Percentiles rank a stretch among this genome's conserved stretches.
phyloP scores from a whole-genome alignment of 2,888 invertebrate genomes.

The Adelphocoris suturalis region DNA sequence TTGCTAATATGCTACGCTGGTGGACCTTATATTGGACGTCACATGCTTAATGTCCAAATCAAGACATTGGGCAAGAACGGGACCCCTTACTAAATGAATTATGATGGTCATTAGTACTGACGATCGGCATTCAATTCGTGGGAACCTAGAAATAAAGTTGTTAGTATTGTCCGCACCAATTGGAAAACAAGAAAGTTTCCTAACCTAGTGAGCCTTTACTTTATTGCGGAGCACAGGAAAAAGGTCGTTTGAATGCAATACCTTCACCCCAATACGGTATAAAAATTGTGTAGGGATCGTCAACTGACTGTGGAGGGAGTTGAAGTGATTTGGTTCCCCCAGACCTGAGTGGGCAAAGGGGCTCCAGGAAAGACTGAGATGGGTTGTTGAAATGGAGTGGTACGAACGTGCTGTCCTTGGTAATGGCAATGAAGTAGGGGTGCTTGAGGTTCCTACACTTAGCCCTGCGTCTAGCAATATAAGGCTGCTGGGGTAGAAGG shows the following conservation, averaged over 20 bases:
- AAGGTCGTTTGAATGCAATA: conserved; percentile 56
- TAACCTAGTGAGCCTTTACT: background rate
- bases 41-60: too few relatives aligned
- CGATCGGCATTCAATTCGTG: background rate
- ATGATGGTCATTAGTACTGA: too few relatives aligned
- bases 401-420: conserved; percentile 64
- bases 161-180: background rate
- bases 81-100: too few relatives aligned
- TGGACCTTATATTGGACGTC: too few relatives aligned
- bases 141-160: background rate
- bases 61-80: too few relatives aligned
- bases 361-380: conserved; percentile 24
- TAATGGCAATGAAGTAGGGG: conserved; percentile 60
- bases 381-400: conserved; percentile 65
- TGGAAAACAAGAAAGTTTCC: conserved; percentile 13
- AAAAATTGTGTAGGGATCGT: conserved; percentile 50
- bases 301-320: background rate
- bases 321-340: conserved; percentile 52
- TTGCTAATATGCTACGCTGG: too few relatives aligned
- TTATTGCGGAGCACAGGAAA: background rate
- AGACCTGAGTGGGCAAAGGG: conserved; percentile 17
- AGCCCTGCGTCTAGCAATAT: conserved; percentile 52
- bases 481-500: background rate
- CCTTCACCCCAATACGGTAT: conserved; percentile 47
- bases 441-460: conserved; percentile 56